Evolutionary conservation across 2,888 invertebrate genomes (phyloP).

Genomic region (Caenorhabditis sp.): DNA sequence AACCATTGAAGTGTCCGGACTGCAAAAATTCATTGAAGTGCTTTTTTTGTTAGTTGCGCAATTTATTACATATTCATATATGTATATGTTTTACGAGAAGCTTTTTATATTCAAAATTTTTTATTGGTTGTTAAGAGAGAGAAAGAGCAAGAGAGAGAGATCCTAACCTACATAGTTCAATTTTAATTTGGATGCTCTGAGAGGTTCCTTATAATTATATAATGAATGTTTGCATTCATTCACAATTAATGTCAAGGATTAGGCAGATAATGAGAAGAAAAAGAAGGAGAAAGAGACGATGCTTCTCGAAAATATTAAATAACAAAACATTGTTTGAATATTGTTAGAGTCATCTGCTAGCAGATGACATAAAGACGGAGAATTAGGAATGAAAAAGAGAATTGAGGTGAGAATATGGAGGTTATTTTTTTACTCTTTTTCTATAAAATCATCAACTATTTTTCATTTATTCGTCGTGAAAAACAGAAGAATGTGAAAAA

Average conservation of each 20-base stretch:
- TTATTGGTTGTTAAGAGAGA: too few species aligned
- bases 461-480: too few species aligned
- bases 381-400: not conserved
- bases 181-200: too few species aligned
- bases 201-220: conserved; percentile 32
- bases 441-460: too few species aligned
- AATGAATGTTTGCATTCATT: conserved; percentile 40
- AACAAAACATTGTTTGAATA: not conserved
- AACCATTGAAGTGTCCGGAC: conserved; percentile 48
- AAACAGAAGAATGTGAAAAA: too few species aligned
- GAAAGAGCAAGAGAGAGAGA: too few species aligned
- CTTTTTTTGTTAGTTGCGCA: not conserved
- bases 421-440: too few species aligned
- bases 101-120: too few species aligned
- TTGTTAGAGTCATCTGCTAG: not conserved
- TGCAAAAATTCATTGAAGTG: conserved; percentile 8
- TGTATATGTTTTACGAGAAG: not conserved
- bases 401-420: too few species aligned
- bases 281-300: too few species aligned
- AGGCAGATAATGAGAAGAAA: not conserved
- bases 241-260: conserved; percentile 44
- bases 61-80: not conserved
- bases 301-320: too few species aligned
- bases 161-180: too few species aligned
- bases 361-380: conserved; percentile 1